These are phyloP conservation scores for Candoia aspera DNA, from an alignment of 2,113 vertebrate species.

Conservation along the genomic window DNA sequence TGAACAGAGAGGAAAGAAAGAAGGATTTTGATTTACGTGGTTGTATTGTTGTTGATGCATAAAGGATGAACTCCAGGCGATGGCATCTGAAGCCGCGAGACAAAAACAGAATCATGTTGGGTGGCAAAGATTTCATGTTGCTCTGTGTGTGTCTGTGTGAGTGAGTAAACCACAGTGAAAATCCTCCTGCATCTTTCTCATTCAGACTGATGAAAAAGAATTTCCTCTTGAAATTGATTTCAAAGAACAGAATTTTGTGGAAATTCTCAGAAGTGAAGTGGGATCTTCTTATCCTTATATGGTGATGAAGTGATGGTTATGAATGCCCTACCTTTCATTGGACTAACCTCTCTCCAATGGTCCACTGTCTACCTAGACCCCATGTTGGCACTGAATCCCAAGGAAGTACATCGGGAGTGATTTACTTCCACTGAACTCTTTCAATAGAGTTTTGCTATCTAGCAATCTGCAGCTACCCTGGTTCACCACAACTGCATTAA, in stretches of 20 bases:
- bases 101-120: background rate
- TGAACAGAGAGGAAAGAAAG: slow-evolving; percentile 62
- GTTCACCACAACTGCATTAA: no score
- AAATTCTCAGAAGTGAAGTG: background rate
- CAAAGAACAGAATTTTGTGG: background rate
- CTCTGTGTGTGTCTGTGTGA: background rate
- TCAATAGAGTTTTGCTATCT: no score
- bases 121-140: background rate
- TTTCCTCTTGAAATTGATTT: background rate
- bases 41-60: slow-evolving; percentile 6
- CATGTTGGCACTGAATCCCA: no score
- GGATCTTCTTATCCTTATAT: no score
- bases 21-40: slow-evolving; percentile 38
- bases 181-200: background rate
- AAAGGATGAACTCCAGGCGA: slow-evolving; percentile 10
- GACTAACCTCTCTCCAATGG: no score
- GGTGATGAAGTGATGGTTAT: no score
- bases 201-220: background rate
- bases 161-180: background rate
- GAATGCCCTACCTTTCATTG: no score
- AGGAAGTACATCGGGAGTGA: no score
- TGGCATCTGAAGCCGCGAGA: slow-evolving; percentile 43
- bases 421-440: no score
- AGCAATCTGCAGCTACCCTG: no score
- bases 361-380: no score